Evolutionary conservation across 2,113 vertebrate genomes (phyloP).

Genomic region (Forbesichthys papilliferus): DNA sequence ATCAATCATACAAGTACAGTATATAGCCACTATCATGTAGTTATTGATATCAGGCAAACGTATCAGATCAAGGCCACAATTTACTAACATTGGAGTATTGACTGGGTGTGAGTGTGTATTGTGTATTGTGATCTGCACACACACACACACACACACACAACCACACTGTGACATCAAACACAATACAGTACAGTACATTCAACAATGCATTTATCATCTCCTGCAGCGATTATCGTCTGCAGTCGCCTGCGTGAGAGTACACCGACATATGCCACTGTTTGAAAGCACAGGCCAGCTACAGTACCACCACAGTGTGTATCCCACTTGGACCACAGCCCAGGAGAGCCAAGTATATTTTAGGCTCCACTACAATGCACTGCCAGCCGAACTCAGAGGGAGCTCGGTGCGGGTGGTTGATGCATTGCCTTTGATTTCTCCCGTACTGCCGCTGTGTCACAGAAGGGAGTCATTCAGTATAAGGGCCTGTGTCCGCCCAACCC

Average conservation of each 20-base stretch:
- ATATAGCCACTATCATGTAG: too few species aligned
- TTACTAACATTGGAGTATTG: too few species aligned
- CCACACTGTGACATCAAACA: too few species aligned
- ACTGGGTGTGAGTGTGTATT: too few species aligned
- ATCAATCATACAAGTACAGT: too few species aligned
- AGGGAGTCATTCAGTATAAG: slow-evolving; percentile 22
- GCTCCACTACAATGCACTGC: slow-evolving; percentile 48
- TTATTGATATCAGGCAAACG: too few species aligned
- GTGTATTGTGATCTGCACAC: too few species aligned
- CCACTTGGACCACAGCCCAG: slow-evolving; percentile 53
- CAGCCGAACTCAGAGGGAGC: slow-evolving; percentile 29
- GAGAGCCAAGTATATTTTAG: slow-evolving; percentile 51
- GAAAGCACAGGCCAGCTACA: slow-evolving; percentile 46
- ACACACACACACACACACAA: too few species aligned
- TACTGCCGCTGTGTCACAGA: slow-evolving; percentile 16
- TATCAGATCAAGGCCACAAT: too few species aligned
- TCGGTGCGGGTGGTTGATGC: slow-evolving; percentile 46
- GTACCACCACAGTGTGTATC: slow-evolving; percentile 30
- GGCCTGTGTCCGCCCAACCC: not conserved
- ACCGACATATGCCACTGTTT: slow-evolving; percentile 40
- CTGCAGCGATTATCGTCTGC: slow-evolving; percentile 31
- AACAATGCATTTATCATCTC: slow-evolving; percentile 24
- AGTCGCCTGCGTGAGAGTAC: slow-evolving; percentile 10
- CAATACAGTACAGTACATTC: not conserved
- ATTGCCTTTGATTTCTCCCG: slow-evolving; percentile 44